Base-by-base conservation (phyloP, 2,797 vertebrate species). In the Chaunax sp. region DNA sequence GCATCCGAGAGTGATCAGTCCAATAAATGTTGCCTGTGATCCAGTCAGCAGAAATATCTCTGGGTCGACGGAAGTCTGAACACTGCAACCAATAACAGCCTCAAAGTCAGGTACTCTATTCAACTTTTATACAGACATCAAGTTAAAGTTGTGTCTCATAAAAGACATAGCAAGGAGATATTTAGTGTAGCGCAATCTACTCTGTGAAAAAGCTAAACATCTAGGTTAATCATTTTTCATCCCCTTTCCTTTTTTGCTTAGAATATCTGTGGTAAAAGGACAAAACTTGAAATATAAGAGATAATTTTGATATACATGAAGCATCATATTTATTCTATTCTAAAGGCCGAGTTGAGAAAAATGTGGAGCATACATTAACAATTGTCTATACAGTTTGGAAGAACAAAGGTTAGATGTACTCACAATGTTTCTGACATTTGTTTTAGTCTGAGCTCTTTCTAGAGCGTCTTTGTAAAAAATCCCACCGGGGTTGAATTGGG, bases 1-100 rank as follows among this genome's bases (percentile, higher is more conserved):
- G 98, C 98, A 99, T 99, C 81, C 97, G 94, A 41, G 97, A 99
- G 81, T 99, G 98, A 87, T 99, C 98, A 1, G 98, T 99, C 98
- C 98, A 99, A 72, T 99, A 99, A 91, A 99, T 88, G 81, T 99
- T 99, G 72, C 97, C 97, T 72, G 97, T 95, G 83, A 99, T 95
- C 98, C 98, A 99, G 90, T 99, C 98, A 82, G 98, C 96, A 45
- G 98, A 95, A 84, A 99, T 95, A 65, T 97, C 98, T 75, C 97
- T 91, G 18, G 98, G 97, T 45, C 96, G 94, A 86, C 96, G 96
- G 88, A 97, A 98, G 87, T 98, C 98, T 81, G 97, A 95, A 83
- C 97, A 98, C 98, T 99, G 87, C 52, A 84, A 75, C 20, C 49
- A 30, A 81, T 23, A 55, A 70, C 0, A 67, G 9, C 13, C 53